Evolutionary conservation across 2,888 invertebrate genomes (phyloP).

Genomic region (Yponomeuta sedellus): DNA sequence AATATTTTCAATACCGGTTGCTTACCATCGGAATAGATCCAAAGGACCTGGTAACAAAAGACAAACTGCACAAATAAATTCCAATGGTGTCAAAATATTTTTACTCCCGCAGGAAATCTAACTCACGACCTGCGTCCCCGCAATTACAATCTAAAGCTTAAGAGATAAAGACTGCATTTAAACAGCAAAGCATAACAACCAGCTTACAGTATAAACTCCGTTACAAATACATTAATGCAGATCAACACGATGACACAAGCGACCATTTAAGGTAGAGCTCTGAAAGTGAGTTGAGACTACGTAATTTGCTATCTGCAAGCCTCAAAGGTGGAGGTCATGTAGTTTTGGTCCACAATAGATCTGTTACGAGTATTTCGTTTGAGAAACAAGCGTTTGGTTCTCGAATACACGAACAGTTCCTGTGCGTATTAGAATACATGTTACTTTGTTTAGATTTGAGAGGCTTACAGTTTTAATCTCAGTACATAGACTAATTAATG

Average conservation of each 20-base stretch:
- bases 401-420: neutral
- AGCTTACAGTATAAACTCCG: constrained; percentile 4
- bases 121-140: neutral
- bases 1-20: too few species aligned
- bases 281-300: neutral
- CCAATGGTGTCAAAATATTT: neutral
- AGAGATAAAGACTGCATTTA: neutral
- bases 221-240: constrained; percentile 10
- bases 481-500: too few species aligned
- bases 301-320: neutral
- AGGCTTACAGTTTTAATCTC: too few species aligned
- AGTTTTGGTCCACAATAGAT: neutral
- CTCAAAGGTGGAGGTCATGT: neutral
- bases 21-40: too few species aligned
- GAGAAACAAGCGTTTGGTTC: neutral
- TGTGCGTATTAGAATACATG: too few species aligned
- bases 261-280: neutral
- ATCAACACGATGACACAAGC: constrained; percentile 2
- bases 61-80: neutral
- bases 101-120: neutral
- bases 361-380: neutral
- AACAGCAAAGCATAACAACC: neutral
- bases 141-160: neutral
- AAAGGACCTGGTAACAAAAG: neutral
- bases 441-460: too few species aligned